A percentile compares a stretch with the other conserved stretches of the same genome.
phyloP scores from a whole-genome alignment of 1,140 invertebrate species.

The Drosophila subpulchrella region DNA sequence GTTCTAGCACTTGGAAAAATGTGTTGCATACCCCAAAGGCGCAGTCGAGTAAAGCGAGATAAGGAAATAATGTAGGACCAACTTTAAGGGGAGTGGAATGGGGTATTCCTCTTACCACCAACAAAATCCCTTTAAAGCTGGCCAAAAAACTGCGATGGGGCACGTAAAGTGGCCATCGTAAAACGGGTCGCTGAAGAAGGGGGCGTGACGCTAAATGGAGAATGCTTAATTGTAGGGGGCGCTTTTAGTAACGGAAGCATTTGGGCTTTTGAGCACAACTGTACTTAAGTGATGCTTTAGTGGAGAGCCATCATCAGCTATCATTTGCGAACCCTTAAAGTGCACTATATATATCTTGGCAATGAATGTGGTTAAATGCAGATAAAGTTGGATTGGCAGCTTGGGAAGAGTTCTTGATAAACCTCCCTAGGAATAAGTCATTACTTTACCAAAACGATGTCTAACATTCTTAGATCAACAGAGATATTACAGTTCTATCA shows the following conservation, averaged over 20 bases:
- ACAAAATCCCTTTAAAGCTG: constrained; percentile 32
- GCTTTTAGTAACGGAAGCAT: background rate
- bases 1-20: background rate
- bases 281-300: constrained; percentile 16
- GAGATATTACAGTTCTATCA: too few relatives aligned
- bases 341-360: background rate
- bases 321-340: constrained; percentile 3
- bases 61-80: background rate
- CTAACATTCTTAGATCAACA: too few relatives aligned
- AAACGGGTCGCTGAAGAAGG: constrained; percentile 6
- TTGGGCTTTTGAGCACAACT: constrained; percentile 22
- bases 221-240: constrained; percentile 26
- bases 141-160: constrained; percentile 17
- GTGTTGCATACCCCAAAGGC: background rate
- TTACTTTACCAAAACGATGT: too few relatives aligned
- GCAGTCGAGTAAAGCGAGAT: background rate
- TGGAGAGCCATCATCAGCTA: background rate
- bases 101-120: constrained; percentile 14
- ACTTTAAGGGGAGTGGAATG: constrained; percentile 1
- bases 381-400: background rate
- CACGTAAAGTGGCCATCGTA: constrained; percentile 53
- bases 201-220: background rate
- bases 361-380: background rate
- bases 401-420: too few relatives aligned
- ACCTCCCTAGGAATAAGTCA: too few relatives aligned